Evolutionary conservation across 2,113 vertebrate genomes (phyloP).

Genomic region (Casuarius casuarius): DNA sequence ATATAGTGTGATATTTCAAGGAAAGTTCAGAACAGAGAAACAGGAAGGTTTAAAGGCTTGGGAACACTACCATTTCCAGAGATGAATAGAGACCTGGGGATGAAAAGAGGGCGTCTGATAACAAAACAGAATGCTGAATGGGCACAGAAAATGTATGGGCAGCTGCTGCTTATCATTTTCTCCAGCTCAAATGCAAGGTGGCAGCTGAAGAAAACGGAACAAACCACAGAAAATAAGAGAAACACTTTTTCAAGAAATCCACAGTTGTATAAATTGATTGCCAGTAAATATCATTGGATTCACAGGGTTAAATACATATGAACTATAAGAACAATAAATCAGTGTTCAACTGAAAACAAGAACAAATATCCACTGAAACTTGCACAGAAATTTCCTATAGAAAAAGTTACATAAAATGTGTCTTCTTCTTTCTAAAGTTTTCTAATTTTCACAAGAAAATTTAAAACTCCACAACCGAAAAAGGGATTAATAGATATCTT

Average conservation of each 20-base stretch:
- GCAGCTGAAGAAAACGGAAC: conserved; percentile 1
- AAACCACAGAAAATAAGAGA: conserved; percentile 24
- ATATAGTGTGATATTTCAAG: not conserved
- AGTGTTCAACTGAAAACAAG: conserved; percentile 6
- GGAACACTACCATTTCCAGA: accelerated
- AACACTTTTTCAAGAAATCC: conserved; percentile 51
- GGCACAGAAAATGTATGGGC: not conserved
- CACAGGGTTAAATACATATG: conserved; percentile 38
- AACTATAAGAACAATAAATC: conserved; percentile 62
- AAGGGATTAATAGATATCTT: not conserved
- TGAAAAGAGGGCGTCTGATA: not conserved
- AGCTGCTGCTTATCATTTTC: not conserved
- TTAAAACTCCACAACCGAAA: not conserved
- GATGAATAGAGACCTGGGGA: not conserved
- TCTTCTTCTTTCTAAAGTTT: conserved; percentile 1
- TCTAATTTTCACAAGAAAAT: conserved; percentile 15
- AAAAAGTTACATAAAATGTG: not conserved
- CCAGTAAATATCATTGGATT: conserved; percentile 51
- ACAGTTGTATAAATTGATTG: conserved; percentile 54
- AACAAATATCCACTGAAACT: conserved; percentile 6
- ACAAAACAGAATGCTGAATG: not conserved
- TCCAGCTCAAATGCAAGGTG: not conserved
- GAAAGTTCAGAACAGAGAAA: not conserved
- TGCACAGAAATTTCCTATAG: conserved; percentile 26
- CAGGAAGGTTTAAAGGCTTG: not conserved